Evolutionary conservation across 1,140 invertebrate species (phyloP).

Genomic region (Zophobas morio): DNA sequence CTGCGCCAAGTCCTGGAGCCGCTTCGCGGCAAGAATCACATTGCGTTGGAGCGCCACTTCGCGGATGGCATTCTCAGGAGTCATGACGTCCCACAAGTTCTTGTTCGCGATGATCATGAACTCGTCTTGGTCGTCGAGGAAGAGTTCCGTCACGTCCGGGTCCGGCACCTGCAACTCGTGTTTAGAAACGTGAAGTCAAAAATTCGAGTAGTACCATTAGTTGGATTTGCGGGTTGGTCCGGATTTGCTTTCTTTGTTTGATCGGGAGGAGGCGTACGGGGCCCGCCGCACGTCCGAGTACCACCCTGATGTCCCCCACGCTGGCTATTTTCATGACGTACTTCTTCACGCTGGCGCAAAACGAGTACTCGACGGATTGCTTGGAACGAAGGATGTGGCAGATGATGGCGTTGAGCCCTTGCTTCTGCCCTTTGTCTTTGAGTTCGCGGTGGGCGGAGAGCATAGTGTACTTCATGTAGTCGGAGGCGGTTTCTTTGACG

Average conservation of each 20-base stretch:
- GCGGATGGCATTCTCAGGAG: slow-evolving; percentile 80
- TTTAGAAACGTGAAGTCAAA: too few relatives aligned
- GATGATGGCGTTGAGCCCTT: slow-evolving; percentile 79
- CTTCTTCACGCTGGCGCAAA: slow-evolving; percentile 65
- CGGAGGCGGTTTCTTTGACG: slow-evolving; percentile 82
- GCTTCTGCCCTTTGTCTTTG: slow-evolving; percentile 79
- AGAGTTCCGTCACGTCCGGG: slow-evolving; percentile 81
- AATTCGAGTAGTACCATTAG: slow-evolving; percentile 64
- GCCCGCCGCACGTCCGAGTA: slow-evolving; percentile 77
- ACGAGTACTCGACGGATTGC: slow-evolving; percentile 69
- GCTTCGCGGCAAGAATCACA: slow-evolving; percentile 84
- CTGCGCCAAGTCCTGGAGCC: slow-evolving; percentile 85
- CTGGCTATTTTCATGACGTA: slow-evolving; percentile 80
- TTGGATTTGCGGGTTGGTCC: slow-evolving; percentile 77
- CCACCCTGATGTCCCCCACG: slow-evolving; percentile 80
- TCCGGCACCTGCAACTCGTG: slow-evolving; percentile 71
- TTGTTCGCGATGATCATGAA: slow-evolving; percentile 86
- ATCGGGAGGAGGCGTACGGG: slow-evolving; percentile 73
- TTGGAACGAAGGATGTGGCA: slow-evolving; percentile 79
- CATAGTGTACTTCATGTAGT: slow-evolving; percentile 88
- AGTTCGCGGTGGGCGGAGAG: slow-evolving; percentile 82
- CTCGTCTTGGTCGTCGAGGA: slow-evolving; percentile 84
- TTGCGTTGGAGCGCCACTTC: slow-evolving; percentile 83
- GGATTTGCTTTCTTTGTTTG: slow-evolving; percentile 73
- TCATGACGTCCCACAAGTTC: slow-evolving; percentile 84